A percentile compares a stretch with the other conserved stretches of the same genome.
Evolutionary conservation across 1,140 invertebrate species (phyloP).

Genomic region (Diabrotica virgifera): DNA sequence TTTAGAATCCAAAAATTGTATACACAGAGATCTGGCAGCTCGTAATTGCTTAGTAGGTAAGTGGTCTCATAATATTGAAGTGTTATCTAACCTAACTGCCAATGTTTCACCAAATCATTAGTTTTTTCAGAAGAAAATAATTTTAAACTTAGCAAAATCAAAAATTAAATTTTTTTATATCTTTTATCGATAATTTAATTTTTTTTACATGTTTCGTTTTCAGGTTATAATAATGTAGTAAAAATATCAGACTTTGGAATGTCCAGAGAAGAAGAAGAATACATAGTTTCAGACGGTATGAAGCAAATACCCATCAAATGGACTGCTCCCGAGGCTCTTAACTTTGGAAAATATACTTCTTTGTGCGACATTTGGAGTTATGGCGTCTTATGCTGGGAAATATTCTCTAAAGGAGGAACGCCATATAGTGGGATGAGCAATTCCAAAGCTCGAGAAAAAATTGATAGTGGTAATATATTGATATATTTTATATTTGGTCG

Average conservation of each 20-base stretch:
- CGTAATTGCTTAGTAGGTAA: constrained; percentile 89
- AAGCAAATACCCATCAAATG: constrained; percentile 98
- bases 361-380: constrained; percentile 99
- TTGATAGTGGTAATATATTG: constrained; percentile 74
- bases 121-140: too few relatives aligned
- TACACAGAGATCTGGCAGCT: constrained; percentile 93
- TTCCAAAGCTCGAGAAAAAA: constrained; percentile 87
- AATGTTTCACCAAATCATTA: too few relatives aligned
- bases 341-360: constrained; percentile 96
- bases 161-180: too few relatives aligned
- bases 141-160: too few relatives aligned
- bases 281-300: constrained; percentile 95
- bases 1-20: constrained; percentile 93
- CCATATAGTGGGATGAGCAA: constrained; percentile 94
- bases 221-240: constrained; percentile 76
- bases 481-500: neutral
- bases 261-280: constrained; percentile 96
- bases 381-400: constrained; percentile 95
- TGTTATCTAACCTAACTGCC: too few relatives aligned
- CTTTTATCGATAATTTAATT: too few relatives aligned
- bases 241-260: constrained; percentile 99
- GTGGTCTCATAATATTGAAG: constrained; percentile 17
- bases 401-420: constrained; percentile 89
- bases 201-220: constrained; percentile 33
- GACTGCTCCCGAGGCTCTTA: constrained; percentile 94